These are phyloP conservation scores for Luperina testacea DNA, from an alignment of 2,888 invertebrate genomes.

Conservation along the genomic window DNA sequence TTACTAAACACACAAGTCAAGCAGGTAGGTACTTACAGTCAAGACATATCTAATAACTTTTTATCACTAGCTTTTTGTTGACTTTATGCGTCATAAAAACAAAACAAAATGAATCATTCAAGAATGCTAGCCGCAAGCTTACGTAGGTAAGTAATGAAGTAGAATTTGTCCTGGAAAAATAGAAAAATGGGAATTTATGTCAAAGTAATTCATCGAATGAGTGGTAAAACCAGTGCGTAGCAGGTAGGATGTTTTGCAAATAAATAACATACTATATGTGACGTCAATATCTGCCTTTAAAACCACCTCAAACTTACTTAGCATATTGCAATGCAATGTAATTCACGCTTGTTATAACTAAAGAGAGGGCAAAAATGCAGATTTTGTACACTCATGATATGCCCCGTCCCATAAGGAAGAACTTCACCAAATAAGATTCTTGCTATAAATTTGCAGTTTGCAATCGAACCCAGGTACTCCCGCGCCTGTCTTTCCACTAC, in stretches of 20 bases:
- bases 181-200: constrained; percentile 47
- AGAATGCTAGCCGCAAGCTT: constrained; percentile 67
- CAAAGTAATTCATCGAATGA: constrained; percentile 18
- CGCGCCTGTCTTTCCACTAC: background rate
- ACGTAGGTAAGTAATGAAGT: constrained; percentile 1
- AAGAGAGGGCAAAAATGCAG: background rate
- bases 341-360: background rate
- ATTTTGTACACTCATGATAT: background rate
- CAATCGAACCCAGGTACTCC: background rate
- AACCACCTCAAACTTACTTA: background rate
- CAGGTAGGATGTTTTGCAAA: constrained; percentile 28
- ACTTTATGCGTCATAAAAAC: constrained; percentile 73
- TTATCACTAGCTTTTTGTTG: constrained; percentile 51
- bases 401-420: background rate
- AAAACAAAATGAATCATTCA: constrained; percentile 78
- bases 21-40: background rate
- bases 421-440: background rate
- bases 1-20: constrained; percentile 7
- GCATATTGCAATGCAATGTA: background rate
- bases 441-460: background rate
- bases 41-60: constrained; percentile 29
- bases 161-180: constrained; percentile 53
- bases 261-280: constrained; percentile 9
- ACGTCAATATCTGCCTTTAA: background rate
- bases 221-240: constrained; percentile 54